Evolutionary conservation across 2,888 invertebrate species (phyloP).

Genomic region (Clunio marinus): DNA sequence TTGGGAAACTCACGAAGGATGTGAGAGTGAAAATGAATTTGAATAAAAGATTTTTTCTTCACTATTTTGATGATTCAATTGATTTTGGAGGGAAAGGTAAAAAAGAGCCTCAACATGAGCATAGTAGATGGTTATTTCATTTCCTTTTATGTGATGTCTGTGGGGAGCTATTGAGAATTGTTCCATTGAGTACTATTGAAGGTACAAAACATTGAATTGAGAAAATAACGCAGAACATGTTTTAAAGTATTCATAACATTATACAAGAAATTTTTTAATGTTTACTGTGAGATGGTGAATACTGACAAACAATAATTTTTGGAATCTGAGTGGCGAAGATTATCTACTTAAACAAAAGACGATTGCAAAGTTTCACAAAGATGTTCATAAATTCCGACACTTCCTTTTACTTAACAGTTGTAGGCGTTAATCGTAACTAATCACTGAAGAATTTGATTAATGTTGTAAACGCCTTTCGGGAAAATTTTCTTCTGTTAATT

Average conservation of each 20-base stretch:
- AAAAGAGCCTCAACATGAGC: slow-evolving; percentile 35
- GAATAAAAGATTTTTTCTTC: slow-evolving; percentile 36
- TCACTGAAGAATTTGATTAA: too few species aligned
- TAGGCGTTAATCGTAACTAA: too few species aligned
- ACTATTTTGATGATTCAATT: slow-evolving; percentile 39
- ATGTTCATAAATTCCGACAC: too few species aligned
- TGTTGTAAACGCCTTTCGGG: too few species aligned
- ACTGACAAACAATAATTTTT: slow-evolving; percentile 8
- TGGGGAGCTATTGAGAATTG: slow-evolving; percentile 48
- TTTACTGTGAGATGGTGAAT: not conserved
- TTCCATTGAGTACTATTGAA: slow-evolving; percentile 50
- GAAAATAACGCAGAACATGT: slow-evolving; percentile 36
- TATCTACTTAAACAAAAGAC: too few species aligned
- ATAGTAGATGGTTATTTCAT: slow-evolving; percentile 38
- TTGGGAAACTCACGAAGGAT: not conserved
- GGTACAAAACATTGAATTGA: slow-evolving; percentile 39
- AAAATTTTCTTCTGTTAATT: too few species aligned
- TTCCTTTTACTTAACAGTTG: too few species aligned
- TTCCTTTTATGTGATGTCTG: slow-evolving; percentile 41
- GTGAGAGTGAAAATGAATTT: slow-evolving; percentile 37
- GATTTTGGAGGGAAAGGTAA: slow-evolving; percentile 24
- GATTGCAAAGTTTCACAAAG: too few species aligned
- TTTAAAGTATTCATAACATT: slow-evolving; percentile 38
- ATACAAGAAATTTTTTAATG: slow-evolving; percentile 20
- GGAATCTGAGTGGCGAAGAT: too few species aligned